Evolutionary conservation across 2,888 invertebrate genomes (phyloP).

Genomic region (Rhagonycha lutea): DNA sequence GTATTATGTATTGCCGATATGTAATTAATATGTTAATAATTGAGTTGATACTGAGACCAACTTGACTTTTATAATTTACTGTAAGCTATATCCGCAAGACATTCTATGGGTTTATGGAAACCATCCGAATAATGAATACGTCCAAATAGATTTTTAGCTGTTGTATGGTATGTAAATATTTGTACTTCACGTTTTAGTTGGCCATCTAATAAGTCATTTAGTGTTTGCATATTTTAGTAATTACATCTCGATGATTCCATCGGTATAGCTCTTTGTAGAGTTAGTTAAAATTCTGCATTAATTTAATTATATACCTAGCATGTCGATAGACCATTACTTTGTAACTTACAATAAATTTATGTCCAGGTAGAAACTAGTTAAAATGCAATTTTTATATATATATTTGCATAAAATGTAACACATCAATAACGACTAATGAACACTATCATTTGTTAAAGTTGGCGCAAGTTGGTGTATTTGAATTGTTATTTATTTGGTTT

Average conservation of each 20-base stretch:
- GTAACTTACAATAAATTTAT: constrained; percentile 5
- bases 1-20: too few species aligned
- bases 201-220: too few species aligned
- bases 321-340: constrained; percentile 7
- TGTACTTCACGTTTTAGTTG: neutral
- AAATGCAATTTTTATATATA: constrained; percentile 5
- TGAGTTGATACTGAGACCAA: too few species aligned
- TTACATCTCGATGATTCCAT: neutral
- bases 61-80: too few species aligned
- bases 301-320: neutral
- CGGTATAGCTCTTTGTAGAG: neutral
- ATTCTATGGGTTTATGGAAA: too few species aligned
- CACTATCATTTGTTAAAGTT: constrained; percentile 1
- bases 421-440: constrained; percentile 14
- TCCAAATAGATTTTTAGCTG: too few species aligned
- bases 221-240: neutral
- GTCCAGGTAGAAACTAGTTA: neutral
- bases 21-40: too few species aligned
- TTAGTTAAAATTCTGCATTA: neutral
- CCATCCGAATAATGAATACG: too few species aligned
- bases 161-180: neutral
- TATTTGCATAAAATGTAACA: constrained; percentile 18
- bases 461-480: neutral
- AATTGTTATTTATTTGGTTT: neutral
- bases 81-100: too few species aligned